Evolutionary conservation across 1,140 invertebrate species (phyloP).

Genomic region (Drosophila biarmipes): DNA sequence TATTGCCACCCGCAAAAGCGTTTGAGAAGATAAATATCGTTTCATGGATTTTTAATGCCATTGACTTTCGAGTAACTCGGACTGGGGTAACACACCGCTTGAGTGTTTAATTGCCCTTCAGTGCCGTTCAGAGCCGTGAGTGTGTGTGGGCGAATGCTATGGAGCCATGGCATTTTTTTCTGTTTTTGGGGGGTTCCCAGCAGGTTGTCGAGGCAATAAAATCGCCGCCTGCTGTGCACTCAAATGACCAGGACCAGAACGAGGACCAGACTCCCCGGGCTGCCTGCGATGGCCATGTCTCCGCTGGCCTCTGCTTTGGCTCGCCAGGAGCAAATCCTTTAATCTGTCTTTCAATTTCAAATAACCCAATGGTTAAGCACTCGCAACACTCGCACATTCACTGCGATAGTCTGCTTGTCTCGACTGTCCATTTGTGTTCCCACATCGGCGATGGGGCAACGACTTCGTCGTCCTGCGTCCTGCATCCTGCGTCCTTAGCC

Average conservation of each 20-base stretch:
- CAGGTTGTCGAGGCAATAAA: slow-evolving; percentile 56
- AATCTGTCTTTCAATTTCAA: slow-evolving; percentile 67
- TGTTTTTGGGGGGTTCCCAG: slow-evolving; percentile 27
- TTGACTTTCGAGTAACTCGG: slow-evolving; percentile 35
- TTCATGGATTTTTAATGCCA: slow-evolving; percentile 45
- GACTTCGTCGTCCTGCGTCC: slow-evolving; percentile 2
- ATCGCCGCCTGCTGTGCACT: slow-evolving; percentile 53
- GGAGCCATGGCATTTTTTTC: slow-evolving; percentile 2
- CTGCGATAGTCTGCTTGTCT: slow-evolving; percentile 9
- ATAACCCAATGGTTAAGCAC: slow-evolving; percentile 62
- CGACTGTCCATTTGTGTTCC: slow-evolving; percentile 27
- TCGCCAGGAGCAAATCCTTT: slow-evolving; percentile 65
- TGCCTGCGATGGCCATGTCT: not conserved
- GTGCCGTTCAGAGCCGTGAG: slow-evolving; percentile 10
- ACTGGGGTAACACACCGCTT: slow-evolving; percentile 32
- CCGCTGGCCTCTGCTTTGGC: slow-evolving; percentile 17
- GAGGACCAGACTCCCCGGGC: not conserved
- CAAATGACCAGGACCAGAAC: slow-evolving; percentile 33
- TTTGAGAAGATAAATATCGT: slow-evolving; percentile 41
- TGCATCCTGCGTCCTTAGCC: slow-evolving; percentile 11
- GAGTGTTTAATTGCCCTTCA: slow-evolving; percentile 60
- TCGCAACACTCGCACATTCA: slow-evolving; percentile 48
- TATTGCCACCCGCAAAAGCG: slow-evolving; percentile 3
- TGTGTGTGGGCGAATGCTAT: slow-evolving; percentile 9
- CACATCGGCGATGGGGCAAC: slow-evolving; percentile 14